Evolutionary conservation across 2,888 invertebrate genomes (phyloP).

Genomic region (Plagodis dolabraria): DNA sequence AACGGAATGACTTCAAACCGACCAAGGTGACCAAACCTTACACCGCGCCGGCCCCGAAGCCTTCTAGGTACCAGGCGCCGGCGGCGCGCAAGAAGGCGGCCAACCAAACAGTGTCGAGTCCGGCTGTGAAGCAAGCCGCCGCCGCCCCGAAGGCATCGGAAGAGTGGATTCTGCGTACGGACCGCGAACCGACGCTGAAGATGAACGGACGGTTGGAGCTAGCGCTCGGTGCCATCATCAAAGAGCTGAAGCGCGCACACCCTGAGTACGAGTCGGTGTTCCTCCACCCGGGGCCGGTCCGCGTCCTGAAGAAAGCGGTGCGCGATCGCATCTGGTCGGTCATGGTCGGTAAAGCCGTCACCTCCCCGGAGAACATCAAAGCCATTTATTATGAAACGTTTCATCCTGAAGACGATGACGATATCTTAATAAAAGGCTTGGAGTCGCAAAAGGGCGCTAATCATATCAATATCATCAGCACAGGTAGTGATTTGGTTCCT

Average conservation of each 20-base stretch:
- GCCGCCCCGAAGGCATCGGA: constrained; percentile 22
- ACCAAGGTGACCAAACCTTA: constrained; percentile 52
- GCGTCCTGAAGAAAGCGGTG: constrained; percentile 60
- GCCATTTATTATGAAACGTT: constrained; percentile 52
- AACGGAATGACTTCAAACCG: constrained; percentile 45
- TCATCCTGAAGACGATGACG: constrained; percentile 54
- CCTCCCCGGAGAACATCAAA: constrained; percentile 45
- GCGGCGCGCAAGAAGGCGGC: constrained; percentile 43
- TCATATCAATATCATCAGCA: constrained; percentile 2
- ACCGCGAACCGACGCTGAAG: constrained; percentile 51
- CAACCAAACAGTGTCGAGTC: constrained; percentile 30
- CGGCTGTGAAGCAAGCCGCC: constrained; percentile 37
- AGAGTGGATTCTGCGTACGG: constrained; percentile 42
- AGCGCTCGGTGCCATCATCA: constrained; percentile 63
- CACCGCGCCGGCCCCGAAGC: constrained; percentile 41
- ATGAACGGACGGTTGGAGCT: constrained; percentile 68
- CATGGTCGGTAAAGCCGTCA: constrained; percentile 61
- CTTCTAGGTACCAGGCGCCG: constrained; percentile 37
- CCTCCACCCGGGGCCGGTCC: constrained; percentile 27
- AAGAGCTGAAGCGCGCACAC: constrained; percentile 48
- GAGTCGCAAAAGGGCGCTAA: constrained; percentile 5
- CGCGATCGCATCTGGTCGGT: constrained; percentile 61
- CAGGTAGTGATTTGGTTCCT: constrained; percentile 33
- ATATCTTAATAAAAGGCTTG: constrained; percentile 53
- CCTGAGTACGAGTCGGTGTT: constrained; percentile 8